Conservation (phyloP, 2,888 invertebrate species). For the Epinotia ramella region DNA sequence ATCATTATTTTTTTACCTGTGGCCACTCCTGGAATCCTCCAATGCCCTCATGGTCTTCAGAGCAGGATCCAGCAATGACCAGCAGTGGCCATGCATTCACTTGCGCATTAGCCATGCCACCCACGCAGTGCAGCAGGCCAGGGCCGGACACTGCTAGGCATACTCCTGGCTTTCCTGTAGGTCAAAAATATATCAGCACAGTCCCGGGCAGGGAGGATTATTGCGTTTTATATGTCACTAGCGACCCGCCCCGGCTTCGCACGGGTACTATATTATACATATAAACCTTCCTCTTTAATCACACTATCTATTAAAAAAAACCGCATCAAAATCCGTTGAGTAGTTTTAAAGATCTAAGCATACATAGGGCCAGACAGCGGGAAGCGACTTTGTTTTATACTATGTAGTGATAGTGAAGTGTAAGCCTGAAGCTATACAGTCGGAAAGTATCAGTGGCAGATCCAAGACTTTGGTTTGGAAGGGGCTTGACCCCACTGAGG, state of each 20-base stretch:
- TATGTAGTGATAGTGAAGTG: too few relatives aligned
- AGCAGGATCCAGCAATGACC: conserved; percentile 96
- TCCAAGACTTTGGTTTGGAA: too few relatives aligned
- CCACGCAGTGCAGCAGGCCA: conserved; percentile 95
- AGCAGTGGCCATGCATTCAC: conserved; percentile 98
- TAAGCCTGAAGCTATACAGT: neutral
- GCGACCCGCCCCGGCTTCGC: too few relatives aligned
- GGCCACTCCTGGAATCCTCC: conserved; percentile 98
- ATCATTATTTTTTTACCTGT: conserved; percentile 83
- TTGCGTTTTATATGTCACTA: neutral
- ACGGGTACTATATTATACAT: too few relatives aligned
- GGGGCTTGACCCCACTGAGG: too few relatives aligned
- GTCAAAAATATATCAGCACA: neutral
- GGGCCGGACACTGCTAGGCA: conserved; percentile 98
- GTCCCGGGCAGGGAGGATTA: neutral
- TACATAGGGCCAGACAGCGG: too few relatives aligned
- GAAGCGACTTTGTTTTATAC: too few relatives aligned
- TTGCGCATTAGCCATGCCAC: conserved; percentile 99
- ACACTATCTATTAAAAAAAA: too few relatives aligned
- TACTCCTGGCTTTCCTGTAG: conserved; percentile 91
- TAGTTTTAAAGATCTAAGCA: too few relatives aligned
- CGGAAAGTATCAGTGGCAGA: neutral
- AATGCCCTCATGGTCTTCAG: conserved; percentile 96
- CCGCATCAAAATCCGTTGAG: too few relatives aligned
- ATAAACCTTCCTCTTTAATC: too few relatives aligned